Conservation (phyloP, 2,113 vertebrate species). For the Otolemur garnettii region DNA sequence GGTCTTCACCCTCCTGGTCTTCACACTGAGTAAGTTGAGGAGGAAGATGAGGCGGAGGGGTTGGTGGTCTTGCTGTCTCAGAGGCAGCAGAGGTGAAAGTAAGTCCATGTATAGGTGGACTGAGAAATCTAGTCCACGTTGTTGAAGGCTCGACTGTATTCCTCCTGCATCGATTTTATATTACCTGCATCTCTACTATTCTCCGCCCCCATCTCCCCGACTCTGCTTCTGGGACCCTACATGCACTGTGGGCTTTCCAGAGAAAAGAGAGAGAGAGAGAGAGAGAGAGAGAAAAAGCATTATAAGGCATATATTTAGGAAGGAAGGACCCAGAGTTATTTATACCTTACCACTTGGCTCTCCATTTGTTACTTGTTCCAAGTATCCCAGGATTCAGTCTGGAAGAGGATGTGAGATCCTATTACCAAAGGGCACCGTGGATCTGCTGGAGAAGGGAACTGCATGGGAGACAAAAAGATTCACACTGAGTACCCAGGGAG, state of each 20-base stretch:
- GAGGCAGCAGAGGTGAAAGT: background rate
- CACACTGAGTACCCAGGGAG: slow-evolving; percentile 48
- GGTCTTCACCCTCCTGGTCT: background rate
- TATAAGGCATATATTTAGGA: background rate
- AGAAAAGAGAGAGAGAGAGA: background rate
- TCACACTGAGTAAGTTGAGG: background rate
- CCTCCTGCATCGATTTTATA: slow-evolving; percentile 71
- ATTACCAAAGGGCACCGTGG: background rate
- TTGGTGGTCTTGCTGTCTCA: background rate
- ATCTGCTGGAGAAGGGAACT: slow-evolving; percentile 31
- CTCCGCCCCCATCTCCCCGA: background rate
- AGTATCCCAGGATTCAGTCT: slow-evolving; percentile 15
- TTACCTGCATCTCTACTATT: background rate
- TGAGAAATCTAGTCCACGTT: background rate
- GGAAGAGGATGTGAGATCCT: slow-evolving; percentile 44
- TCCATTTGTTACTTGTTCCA: slow-evolving; percentile 30
- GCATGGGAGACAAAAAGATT: slow-evolving; percentile 52
- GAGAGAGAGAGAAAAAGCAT: background rate
- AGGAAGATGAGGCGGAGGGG: background rate
- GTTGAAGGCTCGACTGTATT: slow-evolving; percentile 38
- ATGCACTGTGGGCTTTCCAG: background rate
- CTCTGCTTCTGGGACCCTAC: background rate
- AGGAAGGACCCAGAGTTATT: slow-evolving; percentile 5
- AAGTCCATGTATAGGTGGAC: background rate
- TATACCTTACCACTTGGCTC: slow-evolving; percentile 40